Conservation (phyloP, 2,797 vertebrate genomes). For the Coregonus suidteri region DNA sequence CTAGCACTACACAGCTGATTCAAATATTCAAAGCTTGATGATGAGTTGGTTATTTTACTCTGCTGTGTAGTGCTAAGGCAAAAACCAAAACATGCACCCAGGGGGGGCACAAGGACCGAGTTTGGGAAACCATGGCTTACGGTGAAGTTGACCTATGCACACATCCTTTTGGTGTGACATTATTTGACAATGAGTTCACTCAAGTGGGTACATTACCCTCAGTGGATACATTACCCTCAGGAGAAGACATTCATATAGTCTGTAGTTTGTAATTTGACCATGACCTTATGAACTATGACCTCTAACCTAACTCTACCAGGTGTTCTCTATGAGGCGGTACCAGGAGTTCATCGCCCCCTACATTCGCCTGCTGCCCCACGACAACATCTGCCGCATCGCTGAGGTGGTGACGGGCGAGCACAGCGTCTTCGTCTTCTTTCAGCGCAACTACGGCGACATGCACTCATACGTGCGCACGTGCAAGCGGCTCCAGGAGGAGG, state of each 20-base stretch:
- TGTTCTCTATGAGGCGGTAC: slow-evolving; percentile 75
- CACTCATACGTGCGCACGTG: slow-evolving; percentile 80
- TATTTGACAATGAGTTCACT: too few relatives aligned
- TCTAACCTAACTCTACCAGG: slow-evolving; percentile 60
- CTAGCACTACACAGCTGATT: too few relatives aligned
- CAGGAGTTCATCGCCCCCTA: slow-evolving; percentile 77
- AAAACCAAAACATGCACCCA: too few relatives aligned
- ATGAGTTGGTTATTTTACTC: too few relatives aligned
- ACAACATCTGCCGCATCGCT: slow-evolving; percentile 73
- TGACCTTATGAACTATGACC: background rate
- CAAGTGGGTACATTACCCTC: background rate
- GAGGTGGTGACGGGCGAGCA: slow-evolving; percentile 74
- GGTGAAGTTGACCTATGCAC: too few relatives aligned
- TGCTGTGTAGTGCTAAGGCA: too few relatives aligned
- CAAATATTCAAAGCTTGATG: too few relatives aligned
- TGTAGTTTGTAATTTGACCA: background rate
- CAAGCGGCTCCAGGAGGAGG: slow-evolving; percentile 76
- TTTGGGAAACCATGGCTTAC: too few relatives aligned
- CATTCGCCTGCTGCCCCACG: slow-evolving; percentile 66
- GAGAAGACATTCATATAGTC: background rate
- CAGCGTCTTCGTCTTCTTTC: slow-evolving; percentile 76
- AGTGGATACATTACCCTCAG: background rate
- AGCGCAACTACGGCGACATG: slow-evolving; percentile 78
- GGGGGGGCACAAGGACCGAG: too few relatives aligned
- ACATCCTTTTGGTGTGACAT: too few relatives aligned